Base-by-base conservation (phyloP, 92 coral and sea anemone species). In the Epizoanthus rinbou region DNA sequence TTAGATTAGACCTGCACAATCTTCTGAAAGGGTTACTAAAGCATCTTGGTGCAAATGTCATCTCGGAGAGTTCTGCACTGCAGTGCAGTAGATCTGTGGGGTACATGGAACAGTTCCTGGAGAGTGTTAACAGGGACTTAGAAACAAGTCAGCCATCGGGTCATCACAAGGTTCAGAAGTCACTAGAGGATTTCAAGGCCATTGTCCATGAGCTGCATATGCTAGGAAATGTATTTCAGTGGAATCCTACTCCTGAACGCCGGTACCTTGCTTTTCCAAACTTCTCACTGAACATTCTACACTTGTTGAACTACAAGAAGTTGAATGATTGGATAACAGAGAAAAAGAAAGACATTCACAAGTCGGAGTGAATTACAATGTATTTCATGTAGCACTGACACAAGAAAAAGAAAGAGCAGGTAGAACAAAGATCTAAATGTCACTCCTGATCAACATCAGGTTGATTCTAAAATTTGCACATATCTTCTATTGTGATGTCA, bases 91-190 rank as follows among this genome's bases (percentile, higher is more conserved):
- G 65, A 33, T 52, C 71, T 39, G 69, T 85, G 15, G 63, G 59
- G 1, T 23, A 35, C 9, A 43, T 22, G 23, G 81, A 78, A 17
- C 13, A 78, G 23, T 18, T 88, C 7, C n/a, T 88, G n/a, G 22
- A 28, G 4, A 62, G 69, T 0, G 54, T 88, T 5, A 88, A 84
- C 64, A 24, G n/a, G 16, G 91, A 88, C 37, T 64, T 88, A 1
- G n/a, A 23, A 13, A 18, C 78, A 10, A 10, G 63, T 8, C 69
- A 45, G 52, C 87, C 87, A 52, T 11, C 79, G 21, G 87, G 91
- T 9, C 80, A 87, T 8, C 91, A 87, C 87, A 87, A 83, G 73
- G 8, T 53, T 16, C 22, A 67, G 37, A 67, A 66, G 43, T 57
- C 80, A 0, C 64, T 19, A 8, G 1, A 66, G 23, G 87, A 84